Conservation (phyloP, 2,113 vertebrate genomes). For the Centropus unirufus region DNA sequence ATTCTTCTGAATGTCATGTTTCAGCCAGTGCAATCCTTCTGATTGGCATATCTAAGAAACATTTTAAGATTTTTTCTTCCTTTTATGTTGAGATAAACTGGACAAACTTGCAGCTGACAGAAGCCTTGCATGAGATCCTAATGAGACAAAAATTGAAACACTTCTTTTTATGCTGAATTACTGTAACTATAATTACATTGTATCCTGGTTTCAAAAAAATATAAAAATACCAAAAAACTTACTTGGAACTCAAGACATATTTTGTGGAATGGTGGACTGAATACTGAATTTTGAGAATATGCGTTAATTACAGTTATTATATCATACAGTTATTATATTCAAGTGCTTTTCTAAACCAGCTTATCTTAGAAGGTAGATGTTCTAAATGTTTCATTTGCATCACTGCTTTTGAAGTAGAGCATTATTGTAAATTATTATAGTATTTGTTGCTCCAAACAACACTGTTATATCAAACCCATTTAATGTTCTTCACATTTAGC, state of each 20-base stretch:
- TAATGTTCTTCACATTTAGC: no score
- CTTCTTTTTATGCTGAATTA: slow-evolving; percentile 5
- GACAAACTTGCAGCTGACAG: slow-evolving; percentile 11
- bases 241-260: not conserved
- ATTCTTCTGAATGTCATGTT: not conserved
- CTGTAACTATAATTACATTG: not conserved
- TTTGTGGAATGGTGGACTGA: not conserved
- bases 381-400: not conserved
- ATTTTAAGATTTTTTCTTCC: not conserved
- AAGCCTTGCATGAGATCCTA: slow-evolving; percentile 11
- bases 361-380: not conserved
- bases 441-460: not conserved
- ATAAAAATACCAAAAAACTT: not conserved
- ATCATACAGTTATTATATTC: not conserved
- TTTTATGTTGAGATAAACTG: slow-evolving; percentile 23
- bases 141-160: not conserved
- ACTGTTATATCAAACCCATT: not conserved
- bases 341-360: not conserved
- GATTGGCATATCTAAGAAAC: slow-evolving; percentile 14
- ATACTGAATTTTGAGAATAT: not conserved
- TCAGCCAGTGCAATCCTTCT: not conserved
- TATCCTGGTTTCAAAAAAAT: not conserved
- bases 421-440: not conserved
- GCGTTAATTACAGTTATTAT: not conserved
- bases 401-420: not conserved